Conservation (phyloP, 2,888 invertebrate species). For the Kuschelorhynchus macadamiae region DNA sequence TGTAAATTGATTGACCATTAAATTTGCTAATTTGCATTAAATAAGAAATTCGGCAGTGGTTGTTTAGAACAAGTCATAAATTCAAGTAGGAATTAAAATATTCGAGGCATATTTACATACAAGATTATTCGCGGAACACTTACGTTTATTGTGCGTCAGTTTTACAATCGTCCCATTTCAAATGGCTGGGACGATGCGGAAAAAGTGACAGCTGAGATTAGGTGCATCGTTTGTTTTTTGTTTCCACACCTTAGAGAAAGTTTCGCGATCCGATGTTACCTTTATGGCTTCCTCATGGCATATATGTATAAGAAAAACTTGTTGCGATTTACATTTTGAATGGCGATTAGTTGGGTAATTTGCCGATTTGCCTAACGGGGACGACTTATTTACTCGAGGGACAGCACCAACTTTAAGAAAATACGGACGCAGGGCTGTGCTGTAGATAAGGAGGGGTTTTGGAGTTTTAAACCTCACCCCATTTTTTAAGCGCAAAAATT, state of each 20-base stretch:
- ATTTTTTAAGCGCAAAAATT: too few species aligned
- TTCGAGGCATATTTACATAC: neutral
- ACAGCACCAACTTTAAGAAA: too few species aligned
- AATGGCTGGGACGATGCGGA: conserved; percentile 1
- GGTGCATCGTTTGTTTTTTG: conserved; percentile 17
- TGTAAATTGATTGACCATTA: too few species aligned
- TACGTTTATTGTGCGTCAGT: conserved; percentile 1
- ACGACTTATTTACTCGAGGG: too few species aligned
- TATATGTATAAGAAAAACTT: neutral
- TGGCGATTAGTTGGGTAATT: neutral
- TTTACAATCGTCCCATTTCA: conserved; percentile 4
- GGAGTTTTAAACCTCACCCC: too few species aligned
- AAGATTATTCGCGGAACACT: neutral
- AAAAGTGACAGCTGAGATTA: conserved; percentile 16
- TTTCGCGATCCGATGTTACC: conserved; percentile 6
- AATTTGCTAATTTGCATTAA: too few species aligned
- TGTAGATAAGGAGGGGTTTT: too few species aligned
- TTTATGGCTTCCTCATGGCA: conserved; percentile 13
- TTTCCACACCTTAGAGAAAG: conserved; percentile 27
- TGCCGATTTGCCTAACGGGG: too few species aligned
- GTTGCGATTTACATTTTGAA: neutral
- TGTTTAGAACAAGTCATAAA: too few species aligned
- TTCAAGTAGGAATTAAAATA: too few species aligned
- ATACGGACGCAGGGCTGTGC: too few species aligned
- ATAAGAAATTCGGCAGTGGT: too few species aligned